Evolutionary conservation across 30 jellyfish, hydroid and myxozoan species (phyloP), one percentile per base, ranked within the genome.

Genomic region (Rhopilema esculentum): DNA sequence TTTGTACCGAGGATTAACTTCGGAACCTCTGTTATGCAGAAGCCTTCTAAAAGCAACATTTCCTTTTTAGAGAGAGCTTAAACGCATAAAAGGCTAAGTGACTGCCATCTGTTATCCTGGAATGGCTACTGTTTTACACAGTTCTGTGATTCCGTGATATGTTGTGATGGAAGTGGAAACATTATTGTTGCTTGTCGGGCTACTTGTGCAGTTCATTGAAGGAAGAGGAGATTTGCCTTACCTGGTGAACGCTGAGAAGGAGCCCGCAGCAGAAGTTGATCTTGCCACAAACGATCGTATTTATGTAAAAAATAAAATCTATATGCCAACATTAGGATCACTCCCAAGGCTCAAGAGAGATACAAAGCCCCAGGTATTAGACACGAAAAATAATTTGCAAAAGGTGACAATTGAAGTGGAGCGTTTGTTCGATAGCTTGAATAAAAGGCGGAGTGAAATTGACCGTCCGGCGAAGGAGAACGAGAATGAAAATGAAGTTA

Each of bases 321-420:
- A 12, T 40, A 2, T 12, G 12, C 57, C 57, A 40, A 40, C 57
- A 40, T 40, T 40, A 40, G 57, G 57, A 40, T 12, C 57, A 2
- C 12, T 40, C 57, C 57, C 57, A 40, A 40, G 57, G 57, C 57
- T 12, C 57, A 40, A 40, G 57, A 40, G 57, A 40, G 57, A 40
- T 40, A 40, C 57, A 12, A 40, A 40, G 57, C 57, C 57, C 12
- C 57, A 40, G 57, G 57, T 2, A 40, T 40, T 12, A 40, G 12
- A 12, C 57, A 40, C 72, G 28, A 49, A 64, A 52, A 19, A 69
- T 67, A 82, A 68, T 22, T 32, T 72, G 6, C 80, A 84, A 8
- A 32, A 72, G 65, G 93, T 84, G 1, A 75, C 86, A 22, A 52
- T 84, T 0, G 93, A 84, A 62, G 93, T 84, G 72, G 87, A 84